Evolutionary conservation across 2,888 invertebrate genomes (phyloP).

Genomic region (Corythucha ciliata): DNA sequence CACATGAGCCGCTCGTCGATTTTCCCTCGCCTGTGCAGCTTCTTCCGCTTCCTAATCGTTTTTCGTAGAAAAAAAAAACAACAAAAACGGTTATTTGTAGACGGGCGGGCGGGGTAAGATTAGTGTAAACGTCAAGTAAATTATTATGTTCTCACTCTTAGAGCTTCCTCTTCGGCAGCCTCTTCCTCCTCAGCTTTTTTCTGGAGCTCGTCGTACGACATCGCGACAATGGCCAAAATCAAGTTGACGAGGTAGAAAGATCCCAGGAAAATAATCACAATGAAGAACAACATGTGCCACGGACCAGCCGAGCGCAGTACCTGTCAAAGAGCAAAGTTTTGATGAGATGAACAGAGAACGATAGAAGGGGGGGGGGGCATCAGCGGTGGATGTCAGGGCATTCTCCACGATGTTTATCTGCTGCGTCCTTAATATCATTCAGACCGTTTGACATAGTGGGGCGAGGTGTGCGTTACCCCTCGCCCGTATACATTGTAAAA

Average conservation of each 20-base stretch:
- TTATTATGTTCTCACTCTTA: conserved; percentile 62
- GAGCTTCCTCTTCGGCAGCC: conserved; percentile 88
- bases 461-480: too few relatives aligned
- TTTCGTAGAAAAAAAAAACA: too few relatives aligned
- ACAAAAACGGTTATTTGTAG: too few relatives aligned
- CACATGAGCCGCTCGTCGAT: conserved; percentile 49
- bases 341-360: too few relatives aligned
- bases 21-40: conserved; percentile 61
- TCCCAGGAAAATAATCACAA: conserved; percentile 96
- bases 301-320: conserved; percentile 90
- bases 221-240: conserved; percentile 98
- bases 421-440: too few relatives aligned
- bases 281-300: conserved; percentile 97
- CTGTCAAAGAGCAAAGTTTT: conserved; percentile 43
- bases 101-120: too few relatives aligned
- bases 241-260: conserved; percentile 98
- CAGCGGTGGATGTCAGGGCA: too few relatives aligned
- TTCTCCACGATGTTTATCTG: too few relatives aligned
- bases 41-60: conserved; percentile 77
- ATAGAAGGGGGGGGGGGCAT: too few relatives aligned
- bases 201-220: conserved; percentile 98
- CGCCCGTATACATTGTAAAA: too few relatives aligned
- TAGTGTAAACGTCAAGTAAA: too few relatives aligned
- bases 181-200: conserved; percentile 96
- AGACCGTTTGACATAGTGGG: too few relatives aligned